Base-by-base conservation (phyloP, 2,113 vertebrate species). In the Helogale parvula region DNA sequence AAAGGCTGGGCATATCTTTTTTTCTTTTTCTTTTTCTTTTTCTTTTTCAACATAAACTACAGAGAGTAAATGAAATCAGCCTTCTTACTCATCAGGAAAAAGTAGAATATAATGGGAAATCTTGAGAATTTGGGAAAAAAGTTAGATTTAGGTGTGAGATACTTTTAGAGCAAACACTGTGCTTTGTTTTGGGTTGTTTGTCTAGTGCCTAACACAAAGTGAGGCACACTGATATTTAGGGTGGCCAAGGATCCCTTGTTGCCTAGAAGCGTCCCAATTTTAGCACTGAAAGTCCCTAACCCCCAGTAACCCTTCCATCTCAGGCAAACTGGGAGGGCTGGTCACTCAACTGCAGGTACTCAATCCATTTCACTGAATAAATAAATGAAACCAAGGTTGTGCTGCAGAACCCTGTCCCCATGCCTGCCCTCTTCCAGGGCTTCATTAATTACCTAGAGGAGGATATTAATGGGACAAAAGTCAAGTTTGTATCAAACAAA, bases 31-130 rank as follows among this genome's bases (percentile, higher is more conserved):
- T 93, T 71, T 52, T 29, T n/a, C 35, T 81, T 38, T 60, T n/a
- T n/a, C n/a, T n/a, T n/a, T n/a, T n/a, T n/a, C n/a, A n/a, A 57
- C 52, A 81, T 88, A 96, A 96, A 97, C n/a, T 81, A 71, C 16
- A 88, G 17, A 88, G 35, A 76, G 29, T 25, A 93, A 90, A 69
- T 31, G 29, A 84, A 88, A 88, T 72, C 60, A 65, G 29, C 85
- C 17, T 93, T 83, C 45, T 50, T 80, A 29, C 15, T 23, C 96
- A 13, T 66, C 17, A 52, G 33, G 29, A 21, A 80, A 93, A 76
- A 89, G 41, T 12, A 31, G 31, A 85, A 31, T 6, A 52, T 68
- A 77, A 69, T 86, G 50, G 29, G 7, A 92, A 92, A 88, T 93
- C n/a, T 86, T 77, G 27, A 79, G 33, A 63, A 35, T 57, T 66